Evolutionary conservation across 37 sponge, comb jelly and placozoan genomes (phyloP), one percentile per base, ranked within the genome.

Genomic region (Axinella damicornis): DNA sequence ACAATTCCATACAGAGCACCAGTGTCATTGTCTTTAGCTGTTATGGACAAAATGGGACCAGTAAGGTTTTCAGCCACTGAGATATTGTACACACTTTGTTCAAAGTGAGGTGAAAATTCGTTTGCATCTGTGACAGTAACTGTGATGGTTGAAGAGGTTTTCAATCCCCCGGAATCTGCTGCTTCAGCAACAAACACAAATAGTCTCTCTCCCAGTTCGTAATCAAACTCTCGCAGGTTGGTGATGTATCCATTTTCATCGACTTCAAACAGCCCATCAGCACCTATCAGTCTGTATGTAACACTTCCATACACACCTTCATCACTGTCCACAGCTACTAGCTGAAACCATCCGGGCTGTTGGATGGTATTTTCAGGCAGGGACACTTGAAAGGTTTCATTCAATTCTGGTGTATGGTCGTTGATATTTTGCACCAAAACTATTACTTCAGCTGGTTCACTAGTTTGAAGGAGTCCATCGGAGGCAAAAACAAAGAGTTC

Each of bases 311-410:
- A 77, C 57, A 77, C 38, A 5, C 78, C 86, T 39, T 34, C 37
- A 67, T 84, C 83, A 54, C 35, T 30, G 33, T 79, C 67, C 21
- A 66, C 62, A 19, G 85, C 85, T 15, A 41, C 33, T 14, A 92
- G 28, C 53, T 40, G 61, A 2, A 92, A 53, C 57, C 85, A 78
- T n/a, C 84, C 65, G 21, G 59, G 30, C 25, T 2, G 30, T 41
- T 79, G 81, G 25, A 76, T 12, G 1, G 69, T 57, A 63, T 92
- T 88, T 63, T 92, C 93, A 38, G 77, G 77, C 17, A 92, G 27
- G 18, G 53, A 66, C 21, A 54, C 84, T 38, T 73, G 35, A 18
- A 63, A 18, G 0, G 74, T 2, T 19, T 30, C 69, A 36, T 57
- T 34, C 33, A 87, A 80, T 22, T 68, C 27, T 25, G 85, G 89